phyloP scores from a whole-genome alignment of 2,113 vertebrate genomes.

The Etheostoma cragini region DNA sequence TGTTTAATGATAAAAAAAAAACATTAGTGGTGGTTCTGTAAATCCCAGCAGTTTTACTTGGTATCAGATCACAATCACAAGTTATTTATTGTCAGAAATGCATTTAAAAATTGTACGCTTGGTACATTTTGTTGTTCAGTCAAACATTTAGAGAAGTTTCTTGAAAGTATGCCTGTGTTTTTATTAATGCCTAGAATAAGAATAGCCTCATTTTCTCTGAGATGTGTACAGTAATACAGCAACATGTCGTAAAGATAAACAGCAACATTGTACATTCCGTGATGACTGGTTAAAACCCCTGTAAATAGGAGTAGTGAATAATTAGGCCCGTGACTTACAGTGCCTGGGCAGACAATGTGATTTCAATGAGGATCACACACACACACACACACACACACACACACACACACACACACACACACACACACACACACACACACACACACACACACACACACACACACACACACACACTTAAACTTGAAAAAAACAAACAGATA shows the following conservation, averaged over 20 bases:
- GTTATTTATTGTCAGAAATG: slow-evolving; percentile 35
- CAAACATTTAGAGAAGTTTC: slow-evolving; percentile 23
- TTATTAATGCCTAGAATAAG: slow-evolving; percentile 62
- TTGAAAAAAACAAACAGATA: slow-evolving; percentile 25
- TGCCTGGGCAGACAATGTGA: slow-evolving; percentile 61
- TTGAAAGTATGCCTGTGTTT: slow-evolving; percentile 39
- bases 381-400: slow-evolving; percentile 28
- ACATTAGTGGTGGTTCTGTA: slow-evolving; percentile 3
- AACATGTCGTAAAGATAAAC: slow-evolving; percentile 42
- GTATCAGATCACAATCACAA: slow-evolving; percentile 42
- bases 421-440: slow-evolving; percentile 17
- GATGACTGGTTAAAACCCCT: slow-evolving; percentile 47
- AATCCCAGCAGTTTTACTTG: slow-evolving; percentile 37
- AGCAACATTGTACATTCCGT: slow-evolving; percentile 68
- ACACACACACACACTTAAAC: slow-evolving; percentile 19
- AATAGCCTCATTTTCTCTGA: slow-evolving; percentile 46
- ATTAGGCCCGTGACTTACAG: slow-evolving; percentile 47
- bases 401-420: slow-evolving; percentile 30
- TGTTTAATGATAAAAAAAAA: slow-evolving; percentile 60
- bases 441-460: slow-evolving; percentile 16
- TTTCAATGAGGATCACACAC: slow-evolving; percentile 39
- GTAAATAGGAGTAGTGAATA: slow-evolving; percentile 27
- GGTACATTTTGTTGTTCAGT: slow-evolving; percentile 23
- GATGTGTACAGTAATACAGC: slow-evolving; percentile 46
- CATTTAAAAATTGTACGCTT: slow-evolving; percentile 4